Evolutionary conservation across 2,888 invertebrate species (phyloP), one percentile per base, ranked within the genome.

Genomic region (Melanchra persicariae): DNA sequence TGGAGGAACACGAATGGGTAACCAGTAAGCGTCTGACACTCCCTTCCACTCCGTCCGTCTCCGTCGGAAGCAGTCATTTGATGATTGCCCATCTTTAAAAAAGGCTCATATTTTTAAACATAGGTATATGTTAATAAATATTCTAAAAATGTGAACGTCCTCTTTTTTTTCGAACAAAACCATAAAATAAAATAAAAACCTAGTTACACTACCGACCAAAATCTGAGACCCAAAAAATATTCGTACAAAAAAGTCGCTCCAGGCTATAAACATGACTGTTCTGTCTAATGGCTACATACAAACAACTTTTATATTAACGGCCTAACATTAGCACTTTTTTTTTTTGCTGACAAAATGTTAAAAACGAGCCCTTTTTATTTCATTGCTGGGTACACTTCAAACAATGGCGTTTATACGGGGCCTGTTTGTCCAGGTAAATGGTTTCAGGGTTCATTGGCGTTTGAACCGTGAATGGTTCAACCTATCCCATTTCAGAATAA

Each of bases 311-410:
- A 80, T 78, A 81, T 73, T 80, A 80, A 85, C 67, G 74, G 65
- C 55, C 60, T 22, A 62, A 57, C 83, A 83, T 83, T 83, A 81
- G 77, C 73, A 77, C 67, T 76, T 77, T 79, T 52, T 81, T n/a
- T 74, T 84, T 83, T 78, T 79, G 71, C 74, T 71, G 79, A 77
- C 79, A 77, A 84, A 82, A 79, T 84, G 70, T 79, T 61, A 70
- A 64, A 72, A 82, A 72, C 64, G 70, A 58, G 66, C 72, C 72
- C 58, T 70, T 82, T 82, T 82, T 68, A 68, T 77, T 80, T 75
- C 40, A 83, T 73, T 75, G 74, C 58, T 37, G 58, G 67, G 69
- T 61, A 69, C 71, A 69, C 67, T 71, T 69, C 66, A 75, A 73
- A 83, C 79, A 82, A 71, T 69, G 22, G 64, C 55, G 43, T 40